phyloP scores from a whole-genome alignment of 2,113 vertebrate species.

The Alethe diademata region DNA sequence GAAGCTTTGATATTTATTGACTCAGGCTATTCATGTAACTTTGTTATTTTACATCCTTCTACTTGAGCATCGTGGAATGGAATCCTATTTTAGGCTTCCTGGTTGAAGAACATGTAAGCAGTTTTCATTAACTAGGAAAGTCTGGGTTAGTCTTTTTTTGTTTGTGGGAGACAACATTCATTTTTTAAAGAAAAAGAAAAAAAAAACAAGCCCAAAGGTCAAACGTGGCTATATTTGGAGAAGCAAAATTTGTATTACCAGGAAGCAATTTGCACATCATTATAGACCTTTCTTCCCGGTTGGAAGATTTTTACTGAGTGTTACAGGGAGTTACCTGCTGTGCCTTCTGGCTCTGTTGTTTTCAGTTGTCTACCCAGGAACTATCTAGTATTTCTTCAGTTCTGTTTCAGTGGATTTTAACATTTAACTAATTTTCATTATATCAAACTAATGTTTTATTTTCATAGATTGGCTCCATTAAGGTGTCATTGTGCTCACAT shows the following conservation, averaged over 20 bases:
- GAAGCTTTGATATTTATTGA: not conserved
- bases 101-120: not conserved
- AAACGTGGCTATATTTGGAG: not conserved
- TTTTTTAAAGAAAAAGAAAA: not conserved
- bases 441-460: not conserved
- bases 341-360: not conserved
- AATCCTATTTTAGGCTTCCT: not conserved
- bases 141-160: not conserved
- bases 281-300: not conserved
- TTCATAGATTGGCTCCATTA: not conserved
- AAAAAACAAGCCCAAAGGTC: not conserved
- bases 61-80: fast-evolving
- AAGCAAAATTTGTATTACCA: not conserved
- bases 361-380: not conserved
- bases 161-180: not conserved
- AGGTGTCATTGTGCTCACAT: not conserved
- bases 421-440: not conserved
- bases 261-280: not conserved
- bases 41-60: not conserved
- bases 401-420: not conserved
- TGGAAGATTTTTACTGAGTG: not conserved
- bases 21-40: not conserved
- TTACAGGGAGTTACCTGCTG: not conserved
- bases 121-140: not conserved
- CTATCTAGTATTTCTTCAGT: not conserved